Evolutionary conservation across 2,888 invertebrate species (phyloP), one percentile per base, ranked within the genome.

Genomic region (Synanthedon tipuliformis): DNA sequence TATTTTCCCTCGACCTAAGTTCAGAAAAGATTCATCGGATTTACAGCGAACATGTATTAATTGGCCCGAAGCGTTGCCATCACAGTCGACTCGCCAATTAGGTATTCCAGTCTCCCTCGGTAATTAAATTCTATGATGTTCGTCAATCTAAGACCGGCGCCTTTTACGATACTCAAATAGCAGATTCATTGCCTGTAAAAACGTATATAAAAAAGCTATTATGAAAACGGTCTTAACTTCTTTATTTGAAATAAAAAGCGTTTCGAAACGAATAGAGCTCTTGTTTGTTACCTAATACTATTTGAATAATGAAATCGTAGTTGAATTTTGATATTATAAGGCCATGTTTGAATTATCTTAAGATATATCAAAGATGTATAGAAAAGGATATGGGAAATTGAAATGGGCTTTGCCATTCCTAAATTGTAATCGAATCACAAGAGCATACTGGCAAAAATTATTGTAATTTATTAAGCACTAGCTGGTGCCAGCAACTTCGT

Each of bases 71-170:
- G 69, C 69, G 73, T 63, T 67, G 71, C 76, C 77, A 73, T 82
- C 80, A 77, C 74, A 73, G 75, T 68, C 79, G 75, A 81, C 68
- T 80, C 79, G 77, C 81, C 82, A 83, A 83, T 86, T 81, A 34
- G 34, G 34, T 34, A 84, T 82, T 80, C 70, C 73, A 68, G 70
- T 72, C 81, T 73, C 82, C 81, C 78, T 69, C 68, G 65, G 77
- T 80, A 84, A 86, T 85, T 84, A 85, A 86, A 85, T 78, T 81
- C 78, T 78, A 78, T 81, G 81, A 78, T 79, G 78, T 78, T 78
- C 81, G 66, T 81, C 80, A 78, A 79, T 82, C 78, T 80, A 77
- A 84, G 82, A 78, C 81, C 78, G 80, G 71, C 81, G 68, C 69
- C 80, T 69, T 81, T 84, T 80, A 81, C 77, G 83, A 81, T 82